phyloP scores from a whole-genome alignment of 2,113 vertebrate genomes.

The Ammodytes marinus region DNA sequence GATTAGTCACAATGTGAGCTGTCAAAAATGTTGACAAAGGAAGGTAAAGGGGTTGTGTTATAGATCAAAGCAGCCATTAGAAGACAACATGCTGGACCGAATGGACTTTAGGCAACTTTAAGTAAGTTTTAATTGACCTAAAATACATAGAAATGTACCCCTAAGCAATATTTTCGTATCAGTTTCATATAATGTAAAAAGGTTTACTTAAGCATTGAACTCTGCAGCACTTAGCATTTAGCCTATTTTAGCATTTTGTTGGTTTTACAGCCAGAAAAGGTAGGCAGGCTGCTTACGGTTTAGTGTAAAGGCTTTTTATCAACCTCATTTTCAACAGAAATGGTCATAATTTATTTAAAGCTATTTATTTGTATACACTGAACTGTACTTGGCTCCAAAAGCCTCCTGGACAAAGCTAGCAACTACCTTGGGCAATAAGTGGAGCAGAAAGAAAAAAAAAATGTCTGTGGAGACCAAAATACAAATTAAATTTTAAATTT shows the following conservation, averaged over 20 bases:
- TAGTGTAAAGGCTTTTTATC: neutral
- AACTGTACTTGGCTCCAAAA: neutral
- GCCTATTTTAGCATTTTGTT: constrained; percentile 11
- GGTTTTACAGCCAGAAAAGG: neutral
- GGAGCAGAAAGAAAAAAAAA: too few species aligned
- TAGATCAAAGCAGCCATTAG: neutral
- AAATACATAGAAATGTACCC: neutral
- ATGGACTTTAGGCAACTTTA: neutral
- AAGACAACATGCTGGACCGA: neutral
- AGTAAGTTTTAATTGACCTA: neutral
- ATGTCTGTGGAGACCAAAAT: neutral
- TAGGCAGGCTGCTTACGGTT: neutral
- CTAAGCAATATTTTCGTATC: neutral
- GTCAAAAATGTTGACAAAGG: neutral
- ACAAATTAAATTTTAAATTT: neutral
- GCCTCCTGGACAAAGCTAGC: neutral
- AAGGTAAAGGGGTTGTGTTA: too few species aligned
- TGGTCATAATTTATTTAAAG: neutral
- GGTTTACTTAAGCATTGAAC: neutral
- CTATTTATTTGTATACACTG: neutral
- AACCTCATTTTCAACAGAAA: neutral
- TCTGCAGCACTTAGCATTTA: neutral
- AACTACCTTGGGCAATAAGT: neutral
- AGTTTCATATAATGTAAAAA: neutral
- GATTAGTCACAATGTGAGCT: neutral